phyloP scores from a whole-genome alignment of 2,797 vertebrate species.

The Argentina silus region DNA sequence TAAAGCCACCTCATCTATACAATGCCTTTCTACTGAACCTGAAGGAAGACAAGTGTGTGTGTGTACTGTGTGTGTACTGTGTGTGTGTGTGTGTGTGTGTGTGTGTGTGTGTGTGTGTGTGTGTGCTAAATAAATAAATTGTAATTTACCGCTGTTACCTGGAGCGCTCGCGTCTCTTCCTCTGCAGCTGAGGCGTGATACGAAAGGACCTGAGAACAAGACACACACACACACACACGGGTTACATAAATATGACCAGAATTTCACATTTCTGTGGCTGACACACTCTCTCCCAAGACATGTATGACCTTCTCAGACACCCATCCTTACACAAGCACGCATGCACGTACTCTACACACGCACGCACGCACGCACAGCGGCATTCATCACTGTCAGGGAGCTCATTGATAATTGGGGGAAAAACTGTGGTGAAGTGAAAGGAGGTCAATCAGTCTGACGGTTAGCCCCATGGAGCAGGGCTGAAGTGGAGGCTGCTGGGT shows the following conservation, averaged over 20 bases:
- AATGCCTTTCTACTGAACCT: constrained; percentile 26
- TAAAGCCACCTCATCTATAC: background rate
- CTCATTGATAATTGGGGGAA: background rate
- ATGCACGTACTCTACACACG: too few relatives aligned
- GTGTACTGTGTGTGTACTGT: background rate
- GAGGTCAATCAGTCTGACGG: background rate
- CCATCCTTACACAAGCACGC: too few relatives aligned
- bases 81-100: constrained; percentile 23
- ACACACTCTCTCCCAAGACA: background rate
- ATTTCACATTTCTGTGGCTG: background rate
- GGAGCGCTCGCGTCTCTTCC: constrained; percentile 91
- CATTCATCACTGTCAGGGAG: background rate
- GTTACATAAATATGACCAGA: constrained; percentile 14
- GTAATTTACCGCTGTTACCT: constrained; percentile 91
- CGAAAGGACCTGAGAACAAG: constrained; percentile 86
- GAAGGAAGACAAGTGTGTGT: constrained; percentile 20
- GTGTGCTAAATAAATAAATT: constrained; percentile 55
- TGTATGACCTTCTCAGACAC: background rate
- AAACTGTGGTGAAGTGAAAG: background rate
- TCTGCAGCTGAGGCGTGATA: constrained; percentile 93
- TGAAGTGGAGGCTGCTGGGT: constrained; percentile 20
- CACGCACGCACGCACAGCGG: too few relatives aligned
- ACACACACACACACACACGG: constrained; percentile 20
- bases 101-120: background rate
- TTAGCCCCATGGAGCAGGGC: background rate